Conservation (phyloP, 2,113 vertebrate genomes). For the Seriola dumerili region DNA sequence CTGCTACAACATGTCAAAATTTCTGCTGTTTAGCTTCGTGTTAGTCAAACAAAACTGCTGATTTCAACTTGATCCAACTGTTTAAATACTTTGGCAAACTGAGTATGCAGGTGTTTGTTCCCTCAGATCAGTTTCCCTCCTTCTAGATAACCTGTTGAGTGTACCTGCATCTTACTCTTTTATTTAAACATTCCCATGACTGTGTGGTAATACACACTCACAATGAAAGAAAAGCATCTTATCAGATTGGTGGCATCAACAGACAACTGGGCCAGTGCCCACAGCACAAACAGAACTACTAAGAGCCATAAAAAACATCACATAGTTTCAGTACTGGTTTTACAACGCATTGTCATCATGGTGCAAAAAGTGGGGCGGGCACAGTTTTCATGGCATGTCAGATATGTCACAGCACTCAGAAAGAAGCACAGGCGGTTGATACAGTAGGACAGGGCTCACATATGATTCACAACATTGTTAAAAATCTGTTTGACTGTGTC, state of each 20-base stretch:
- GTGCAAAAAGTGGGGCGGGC: constrained; percentile 42
- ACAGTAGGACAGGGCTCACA: constrained; percentile 45
- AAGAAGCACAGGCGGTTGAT: constrained; percentile 34
- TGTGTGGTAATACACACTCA: constrained; percentile 37
- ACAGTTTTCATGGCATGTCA: constrained; percentile 67
- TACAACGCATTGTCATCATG: constrained; percentile 56
- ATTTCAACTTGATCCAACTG: constrained; percentile 1
- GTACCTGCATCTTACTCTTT: constrained; percentile 34
- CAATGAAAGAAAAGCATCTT: constrained; percentile 51
- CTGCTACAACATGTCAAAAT: not conserved
- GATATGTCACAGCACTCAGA: constrained; percentile 63
- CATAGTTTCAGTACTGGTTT: constrained; percentile 64
- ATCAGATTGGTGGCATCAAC: constrained; percentile 45
- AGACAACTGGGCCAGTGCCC: constrained; percentile 42
- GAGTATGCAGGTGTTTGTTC: not conserved
- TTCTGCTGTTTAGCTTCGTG: constrained; percentile 6
- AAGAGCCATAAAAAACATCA: constrained; percentile 68
- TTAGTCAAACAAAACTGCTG: not conserved
- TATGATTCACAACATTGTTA: constrained; percentile 8
- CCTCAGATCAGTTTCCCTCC: not conserved
- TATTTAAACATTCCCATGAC: constrained; percentile 52
- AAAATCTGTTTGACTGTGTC: constrained; percentile 2
- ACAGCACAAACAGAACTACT: constrained; percentile 67
- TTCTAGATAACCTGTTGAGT: constrained; percentile 5
- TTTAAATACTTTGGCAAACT: constrained; percentile 61